A percentile compares a stretch with the other conserved stretches of the same genome.
phyloP scores from a whole-genome alignment of 2,113 vertebrate genomes.

The Cebus imitator region DNA sequence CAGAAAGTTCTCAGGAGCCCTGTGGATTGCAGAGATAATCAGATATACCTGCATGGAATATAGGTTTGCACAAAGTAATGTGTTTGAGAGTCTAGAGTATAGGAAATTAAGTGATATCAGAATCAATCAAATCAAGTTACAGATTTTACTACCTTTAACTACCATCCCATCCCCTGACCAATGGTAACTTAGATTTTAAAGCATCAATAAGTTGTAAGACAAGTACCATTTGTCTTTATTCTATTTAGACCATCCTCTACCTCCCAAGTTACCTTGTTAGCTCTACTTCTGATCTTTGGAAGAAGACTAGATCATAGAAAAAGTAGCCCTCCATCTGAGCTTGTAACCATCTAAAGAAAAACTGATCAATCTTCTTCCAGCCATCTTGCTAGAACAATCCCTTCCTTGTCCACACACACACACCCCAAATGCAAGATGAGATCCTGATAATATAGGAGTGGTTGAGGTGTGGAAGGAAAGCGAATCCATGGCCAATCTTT shows the following conservation, averaged over 20 bases:
- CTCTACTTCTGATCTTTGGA: neutral
- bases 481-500: neutral
- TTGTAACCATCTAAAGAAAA: neutral
- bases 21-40: neutral
- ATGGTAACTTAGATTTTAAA: neutral
- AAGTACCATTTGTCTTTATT: neutral
- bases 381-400: neutral
- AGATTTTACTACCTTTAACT: conserved; percentile 15
- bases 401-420: neutral
- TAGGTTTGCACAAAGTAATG: neutral
- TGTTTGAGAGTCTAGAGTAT: neutral
- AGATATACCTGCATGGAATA: neutral
- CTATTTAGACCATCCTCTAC: neutral
- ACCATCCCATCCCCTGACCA: neutral
- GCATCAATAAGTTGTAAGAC: neutral
- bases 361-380: neutral
- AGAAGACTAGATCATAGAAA: neutral
- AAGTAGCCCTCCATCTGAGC: neutral
- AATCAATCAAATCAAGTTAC: conserved; percentile 5
- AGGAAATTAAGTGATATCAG: neutral
- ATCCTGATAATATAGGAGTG: neutral
- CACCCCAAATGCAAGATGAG: neutral
- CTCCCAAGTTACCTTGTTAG: neutral
- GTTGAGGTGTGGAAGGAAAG: neutral
- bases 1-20: neutral